These are phyloP conservation scores for Lycaon pictus DNA, from an alignment of 2,113 vertebrate genomes.

Conservation along the genomic window DNA sequence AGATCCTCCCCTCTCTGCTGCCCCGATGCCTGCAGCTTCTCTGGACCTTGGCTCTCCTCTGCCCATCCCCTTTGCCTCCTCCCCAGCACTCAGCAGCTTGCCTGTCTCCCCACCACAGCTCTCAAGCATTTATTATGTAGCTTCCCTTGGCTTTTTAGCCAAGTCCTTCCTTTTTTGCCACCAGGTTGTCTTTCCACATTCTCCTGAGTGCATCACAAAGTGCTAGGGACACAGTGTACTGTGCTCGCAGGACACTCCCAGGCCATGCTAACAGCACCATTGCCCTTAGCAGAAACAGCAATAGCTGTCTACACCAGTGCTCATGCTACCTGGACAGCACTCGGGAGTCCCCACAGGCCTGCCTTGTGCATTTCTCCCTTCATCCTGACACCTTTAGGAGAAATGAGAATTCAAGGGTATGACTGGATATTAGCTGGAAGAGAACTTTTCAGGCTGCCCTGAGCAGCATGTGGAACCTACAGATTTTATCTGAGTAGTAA, in stretches of 20 bases:
- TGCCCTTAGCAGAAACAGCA: accelerated
- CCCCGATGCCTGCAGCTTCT: neutral
- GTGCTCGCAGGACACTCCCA: neutral
- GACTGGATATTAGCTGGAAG: neutral
- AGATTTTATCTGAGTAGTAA: neutral
- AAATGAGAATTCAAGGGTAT: neutral
- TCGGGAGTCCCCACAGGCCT: neutral
- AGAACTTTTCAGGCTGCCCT: neutral
- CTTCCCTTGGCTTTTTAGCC: neutral
- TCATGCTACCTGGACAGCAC: too few relatives aligned
- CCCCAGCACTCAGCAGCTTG: accelerated
- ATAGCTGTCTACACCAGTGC: accelerated
- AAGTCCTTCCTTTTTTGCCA: neutral
- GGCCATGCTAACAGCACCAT: neutral
- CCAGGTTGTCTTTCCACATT: neutral
- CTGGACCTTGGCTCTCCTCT: neutral
- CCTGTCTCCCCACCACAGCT: neutral
- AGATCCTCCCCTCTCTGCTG: neutral
- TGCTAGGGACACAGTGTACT: neutral
- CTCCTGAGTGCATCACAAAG: neutral
- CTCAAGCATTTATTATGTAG: too few relatives aligned
- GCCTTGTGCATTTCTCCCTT: too few relatives aligned
- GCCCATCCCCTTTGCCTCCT: accelerated
- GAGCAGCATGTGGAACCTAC: neutral
- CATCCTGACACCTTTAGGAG: neutral